Conservation (phyloP, 2,113 vertebrate genomes). For the Notothenia rossii region DNA sequence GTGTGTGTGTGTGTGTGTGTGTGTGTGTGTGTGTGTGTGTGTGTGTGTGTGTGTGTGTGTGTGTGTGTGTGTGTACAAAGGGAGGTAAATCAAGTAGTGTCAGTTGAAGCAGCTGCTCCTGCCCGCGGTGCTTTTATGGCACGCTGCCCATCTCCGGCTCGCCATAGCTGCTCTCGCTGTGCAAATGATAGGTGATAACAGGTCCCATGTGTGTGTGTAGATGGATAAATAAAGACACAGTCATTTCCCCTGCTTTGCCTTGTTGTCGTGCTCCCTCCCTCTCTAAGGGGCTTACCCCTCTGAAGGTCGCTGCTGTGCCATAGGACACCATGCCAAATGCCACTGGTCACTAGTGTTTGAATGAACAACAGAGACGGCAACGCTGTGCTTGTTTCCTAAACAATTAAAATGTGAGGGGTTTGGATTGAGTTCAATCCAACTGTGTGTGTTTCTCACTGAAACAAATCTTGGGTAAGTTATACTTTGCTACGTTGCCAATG, state of each 20-base stretch:
- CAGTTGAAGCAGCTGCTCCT: constrained; percentile 50
- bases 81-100: constrained; percentile 28
- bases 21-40: too few species aligned
- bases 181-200: constrained; percentile 43
- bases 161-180: constrained; percentile 29
- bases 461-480: constrained; percentile 35
- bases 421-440: constrained; percentile 2
- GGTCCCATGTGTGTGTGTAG: constrained; percentile 24
- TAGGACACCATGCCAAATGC: constrained; percentile 52
- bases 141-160: constrained; percentile 21
- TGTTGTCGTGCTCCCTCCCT: neutral
- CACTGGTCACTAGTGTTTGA: constrained; percentile 64
- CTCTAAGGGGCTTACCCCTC: constrained; percentile 23
- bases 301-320: constrained; percentile 70
- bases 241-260: constrained; percentile 25
- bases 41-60: neutral
- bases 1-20: too few species aligned
- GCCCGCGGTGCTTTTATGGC: constrained; percentile 21
- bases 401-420: constrained; percentile 44
- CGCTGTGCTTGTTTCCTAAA: constrained; percentile 67
- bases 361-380: constrained; percentile 66
- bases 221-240: constrained; percentile 64
- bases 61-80: constrained; percentile 24
- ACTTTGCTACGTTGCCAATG: constrained; percentile 12
- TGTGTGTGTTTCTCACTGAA: constrained; percentile 33